These are phyloP conservation scores for Patella caerulea DNA, from an alignment of 2,888 invertebrate genomes.

Conservation along the genomic window DNA sequence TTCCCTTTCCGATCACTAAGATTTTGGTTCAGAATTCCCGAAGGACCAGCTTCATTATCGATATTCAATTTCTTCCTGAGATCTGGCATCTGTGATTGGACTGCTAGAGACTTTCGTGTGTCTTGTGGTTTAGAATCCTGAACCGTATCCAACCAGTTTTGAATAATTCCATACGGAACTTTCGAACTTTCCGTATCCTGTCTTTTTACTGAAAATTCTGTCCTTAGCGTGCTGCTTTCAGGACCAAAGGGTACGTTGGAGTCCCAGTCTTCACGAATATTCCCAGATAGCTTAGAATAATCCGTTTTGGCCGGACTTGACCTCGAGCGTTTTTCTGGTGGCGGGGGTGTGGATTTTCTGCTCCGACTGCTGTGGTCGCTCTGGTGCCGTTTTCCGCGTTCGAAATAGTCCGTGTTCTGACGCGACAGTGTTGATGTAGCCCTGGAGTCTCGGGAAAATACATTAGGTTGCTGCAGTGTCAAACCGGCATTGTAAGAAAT, in stretches of 20 bases:
- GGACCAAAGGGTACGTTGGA: neutral
- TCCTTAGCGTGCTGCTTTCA: neutral
- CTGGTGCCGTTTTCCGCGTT: neutral
- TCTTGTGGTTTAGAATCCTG: neutral
- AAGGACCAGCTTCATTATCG: neutral
- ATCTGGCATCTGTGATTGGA: neutral
- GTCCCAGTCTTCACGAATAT: neutral
- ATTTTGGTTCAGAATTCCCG: no score
- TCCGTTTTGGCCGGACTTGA: neutral
- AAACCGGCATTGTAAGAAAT: no score
- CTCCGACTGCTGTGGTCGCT: neutral
- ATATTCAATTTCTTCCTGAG: neutral
- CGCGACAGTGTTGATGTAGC: no score
- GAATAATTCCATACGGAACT: neutral
- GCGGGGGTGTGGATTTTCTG: neutral
- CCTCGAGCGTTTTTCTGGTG: neutral
- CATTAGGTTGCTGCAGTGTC: no score
- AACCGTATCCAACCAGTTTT: neutral
- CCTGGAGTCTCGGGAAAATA: no score
- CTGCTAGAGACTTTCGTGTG: neutral
- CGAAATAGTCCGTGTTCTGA: no score
- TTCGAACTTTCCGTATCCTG: neutral
- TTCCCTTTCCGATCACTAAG: neutral
- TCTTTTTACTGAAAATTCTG: neutral
- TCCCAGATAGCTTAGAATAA: neutral